Evolutionary conservation across 2,888 invertebrate genomes (phyloP).

Genomic region (Folsomia candida): DNA sequence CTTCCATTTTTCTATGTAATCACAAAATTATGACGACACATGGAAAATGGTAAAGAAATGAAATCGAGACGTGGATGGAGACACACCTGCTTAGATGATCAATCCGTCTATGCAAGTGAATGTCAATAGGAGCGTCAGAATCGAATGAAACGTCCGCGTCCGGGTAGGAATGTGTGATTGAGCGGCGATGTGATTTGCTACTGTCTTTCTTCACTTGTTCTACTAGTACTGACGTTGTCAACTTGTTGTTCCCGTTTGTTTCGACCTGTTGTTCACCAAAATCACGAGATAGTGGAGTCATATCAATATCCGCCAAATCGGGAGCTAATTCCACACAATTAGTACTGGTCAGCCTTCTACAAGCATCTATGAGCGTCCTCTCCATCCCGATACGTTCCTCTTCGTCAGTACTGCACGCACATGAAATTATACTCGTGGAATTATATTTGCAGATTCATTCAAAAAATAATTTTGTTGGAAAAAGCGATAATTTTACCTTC

Average conservation of each 20-base stretch:
- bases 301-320: slow-evolving; percentile 81
- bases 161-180: slow-evolving; percentile 48
- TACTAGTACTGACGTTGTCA: not conserved
- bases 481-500: slow-evolving; percentile 15
- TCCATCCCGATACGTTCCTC: slow-evolving; percentile 27
- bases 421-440: too few relatives aligned
- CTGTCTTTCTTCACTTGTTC: not conserved
- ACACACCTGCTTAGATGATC: slow-evolving; percentile 67
- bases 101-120: slow-evolving; percentile 57
- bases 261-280: slow-evolving; percentile 61
- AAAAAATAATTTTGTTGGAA: not conserved
- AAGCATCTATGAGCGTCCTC: slow-evolving; percentile 11
- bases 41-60: not conserved
- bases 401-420: slow-evolving; percentile 41
- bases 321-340: slow-evolving; percentile 74
- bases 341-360: slow-evolving; percentile 22
- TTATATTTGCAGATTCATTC: too few relatives aligned
- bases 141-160: slow-evolving; percentile 30
- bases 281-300: slow-evolving; percentile 79
- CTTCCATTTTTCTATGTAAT: slow-evolving; percentile 63
- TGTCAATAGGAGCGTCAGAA: slow-evolving; percentile 36
- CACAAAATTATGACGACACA: slow-evolving; percentile 16
- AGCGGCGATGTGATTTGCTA: slow-evolving; percentile 33
- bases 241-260: slow-evolving; percentile 9
- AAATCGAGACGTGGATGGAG: not conserved